These are phyloP conservation scores for Lutraria rhynchaena DNA, from an alignment of 1,140 invertebrate species.

Conservation along the genomic window DNA sequence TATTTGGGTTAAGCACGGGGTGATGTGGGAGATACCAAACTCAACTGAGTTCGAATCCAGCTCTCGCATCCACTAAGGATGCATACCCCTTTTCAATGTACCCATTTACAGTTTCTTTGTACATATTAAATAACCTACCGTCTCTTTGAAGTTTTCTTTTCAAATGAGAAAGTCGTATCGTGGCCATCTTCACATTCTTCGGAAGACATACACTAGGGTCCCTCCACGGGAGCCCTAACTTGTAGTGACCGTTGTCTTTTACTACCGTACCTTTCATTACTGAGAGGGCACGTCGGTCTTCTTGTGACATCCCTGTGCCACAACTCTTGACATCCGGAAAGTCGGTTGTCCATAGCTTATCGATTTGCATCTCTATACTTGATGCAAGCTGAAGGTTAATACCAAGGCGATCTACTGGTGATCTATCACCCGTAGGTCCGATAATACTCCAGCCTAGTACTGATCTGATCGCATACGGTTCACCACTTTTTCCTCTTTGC, in stretches of 20 bases:
- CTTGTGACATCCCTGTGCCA: too few relatives aligned
- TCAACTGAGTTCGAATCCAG: too few relatives aligned
- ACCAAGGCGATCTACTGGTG: too few relatives aligned
- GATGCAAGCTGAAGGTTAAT: neutral
- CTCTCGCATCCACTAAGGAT: neutral
- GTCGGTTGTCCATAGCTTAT: neutral
- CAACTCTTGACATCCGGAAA: neutral
- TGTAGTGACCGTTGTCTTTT: neutral
- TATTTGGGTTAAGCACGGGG: constrained; percentile 54
- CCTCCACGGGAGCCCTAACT: neutral
- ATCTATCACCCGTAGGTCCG: neutral
- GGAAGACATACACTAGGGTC: neutral
- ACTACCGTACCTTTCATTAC: neutral
- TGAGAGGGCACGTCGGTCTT: neutral
- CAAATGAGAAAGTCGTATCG: constrained; percentile 7
- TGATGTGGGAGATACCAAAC: constrained; percentile 66
- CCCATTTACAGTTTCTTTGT: constrained; percentile 10
- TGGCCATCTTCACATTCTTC: constrained; percentile 3
- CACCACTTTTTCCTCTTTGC: neutral
- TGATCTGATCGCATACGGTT: constrained; percentile 10
- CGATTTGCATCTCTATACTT: neutral
- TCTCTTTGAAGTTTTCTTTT: constrained; percentile 26
- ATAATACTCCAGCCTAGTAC: constrained; percentile 23
- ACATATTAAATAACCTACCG: neutral
- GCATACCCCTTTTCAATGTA: neutral